These are phyloP conservation scores for Pygoscelis adeliae DNA, from an alignment of 2,113 vertebrate species.

Conservation along the genomic window DNA sequence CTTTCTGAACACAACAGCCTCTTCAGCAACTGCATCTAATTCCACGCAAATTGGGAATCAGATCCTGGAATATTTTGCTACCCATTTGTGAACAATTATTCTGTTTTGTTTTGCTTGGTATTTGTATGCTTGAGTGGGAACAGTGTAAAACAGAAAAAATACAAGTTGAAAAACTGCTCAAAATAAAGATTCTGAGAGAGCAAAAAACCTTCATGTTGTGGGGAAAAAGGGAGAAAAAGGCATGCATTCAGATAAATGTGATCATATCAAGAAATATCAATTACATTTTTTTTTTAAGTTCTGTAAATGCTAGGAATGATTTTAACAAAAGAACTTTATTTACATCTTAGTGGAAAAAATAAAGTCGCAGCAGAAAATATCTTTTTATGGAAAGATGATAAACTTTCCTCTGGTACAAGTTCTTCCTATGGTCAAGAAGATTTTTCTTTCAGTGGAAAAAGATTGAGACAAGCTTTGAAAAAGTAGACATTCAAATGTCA, in stretches of 20 bases:
- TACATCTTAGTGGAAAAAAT: neutral
- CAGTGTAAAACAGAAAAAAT: neutral
- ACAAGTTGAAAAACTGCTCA: neutral
- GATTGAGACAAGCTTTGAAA: neutral
- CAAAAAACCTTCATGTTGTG: neutral
- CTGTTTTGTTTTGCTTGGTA: neutral
- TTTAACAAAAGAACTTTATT: neutral
- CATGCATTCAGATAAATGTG: neutral
- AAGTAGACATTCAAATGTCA: neutral
- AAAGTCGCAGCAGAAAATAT: neutral
- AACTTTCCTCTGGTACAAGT: neutral
- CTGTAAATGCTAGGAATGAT: neutral
- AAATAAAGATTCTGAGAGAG: neutral
- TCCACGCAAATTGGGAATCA: neutral
- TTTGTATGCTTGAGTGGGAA: neutral
- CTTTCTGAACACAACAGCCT: neutral
- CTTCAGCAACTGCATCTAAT: neutral
- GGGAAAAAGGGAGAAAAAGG: rapidly evolving
- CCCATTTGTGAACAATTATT: neutral
- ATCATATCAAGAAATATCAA: neutral
- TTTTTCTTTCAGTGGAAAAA: neutral
- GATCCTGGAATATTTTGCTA: neutral
- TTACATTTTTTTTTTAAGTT: neutral
- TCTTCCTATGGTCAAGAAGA: neutral
- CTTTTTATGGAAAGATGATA: neutral